These are phyloP conservation scores for Sinosuthora webbiana DNA, from an alignment of 2,113 vertebrate species.

Conservation along the genomic window DNA sequence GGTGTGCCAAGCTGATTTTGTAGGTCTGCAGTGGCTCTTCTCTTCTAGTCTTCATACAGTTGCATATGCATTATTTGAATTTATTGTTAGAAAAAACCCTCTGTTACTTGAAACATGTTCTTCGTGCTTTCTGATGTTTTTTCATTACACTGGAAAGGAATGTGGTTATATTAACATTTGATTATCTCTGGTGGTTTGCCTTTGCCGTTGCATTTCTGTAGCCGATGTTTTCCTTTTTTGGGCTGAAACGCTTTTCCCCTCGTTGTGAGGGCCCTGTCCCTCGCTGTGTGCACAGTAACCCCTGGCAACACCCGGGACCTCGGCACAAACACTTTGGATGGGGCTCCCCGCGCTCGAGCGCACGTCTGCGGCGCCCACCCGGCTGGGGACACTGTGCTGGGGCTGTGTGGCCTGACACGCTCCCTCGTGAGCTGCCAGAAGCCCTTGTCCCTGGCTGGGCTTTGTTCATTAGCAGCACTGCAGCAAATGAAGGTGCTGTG, in stretches of 20 bases:
- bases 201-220: not conserved
- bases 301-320: slow-evolving; percentile 64
- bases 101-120: not conserved
- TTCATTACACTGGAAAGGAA: not conserved
- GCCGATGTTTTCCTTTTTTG: slow-evolving; percentile 28
- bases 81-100: not conserved
- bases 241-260: slow-evolving; percentile 30
- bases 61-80: not conserved
- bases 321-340: not conserved
- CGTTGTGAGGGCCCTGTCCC: not conserved
- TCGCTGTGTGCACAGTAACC: slow-evolving; percentile 51
- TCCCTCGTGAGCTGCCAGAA: not conserved
- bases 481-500: not conserved
- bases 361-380: not conserved
- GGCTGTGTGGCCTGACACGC: not conserved
- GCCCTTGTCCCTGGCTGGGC: not conserved
- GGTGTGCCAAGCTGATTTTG: not conserved
- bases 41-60: not conserved
- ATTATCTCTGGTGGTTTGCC: slow-evolving; percentile 26
- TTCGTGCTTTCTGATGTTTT: not conserved
- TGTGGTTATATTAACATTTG: not conserved
- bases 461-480: not conserved
- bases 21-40: not conserved
- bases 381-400: not conserved
- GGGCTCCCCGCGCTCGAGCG: not conserved